Evolutionary conservation across 2,797 vertebrate genomes (phyloP).

Genomic region (Allobates femoralis): DNA sequence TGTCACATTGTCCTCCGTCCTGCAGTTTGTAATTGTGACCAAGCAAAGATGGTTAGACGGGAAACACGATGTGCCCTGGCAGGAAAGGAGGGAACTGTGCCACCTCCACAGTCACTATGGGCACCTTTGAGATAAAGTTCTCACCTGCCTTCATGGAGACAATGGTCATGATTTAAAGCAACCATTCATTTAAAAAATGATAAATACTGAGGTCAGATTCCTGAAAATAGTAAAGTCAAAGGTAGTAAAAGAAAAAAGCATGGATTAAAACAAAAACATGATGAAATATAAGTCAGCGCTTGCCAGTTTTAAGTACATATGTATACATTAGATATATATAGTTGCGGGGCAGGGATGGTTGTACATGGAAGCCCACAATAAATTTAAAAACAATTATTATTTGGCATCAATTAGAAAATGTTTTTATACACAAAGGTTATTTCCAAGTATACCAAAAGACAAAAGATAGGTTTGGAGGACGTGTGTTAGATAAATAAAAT

Average conservation of each 20-base stretch:
- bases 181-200: background rate
- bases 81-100: background rate
- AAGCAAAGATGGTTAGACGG: background rate
- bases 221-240: background rate
- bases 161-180: background rate
- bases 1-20: background rate
- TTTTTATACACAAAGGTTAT: too few relatives aligned
- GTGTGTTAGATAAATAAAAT: too few relatives aligned
- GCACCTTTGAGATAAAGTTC: background rate
- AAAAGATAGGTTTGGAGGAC: too few relatives aligned
- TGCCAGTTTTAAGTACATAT: too few relatives aligned
- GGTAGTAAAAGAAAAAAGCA: background rate
- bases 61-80: background rate
- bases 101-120: background rate
- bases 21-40: constrained; percentile 6
- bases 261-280: too few relatives aligned
- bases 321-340: too few relatives aligned
- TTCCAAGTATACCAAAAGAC: too few relatives aligned
- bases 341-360: too few relatives aligned
- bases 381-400: too few relatives aligned
- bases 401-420: too few relatives aligned
- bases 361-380: too few relatives aligned
- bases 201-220: background rate
- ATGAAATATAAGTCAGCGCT: too few relatives aligned
- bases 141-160: background rate